Evolutionary conservation across 2,797 vertebrate species (phyloP), one percentile per base, ranked within the genome.

Genomic region (Muscicapa comitata): DNA sequence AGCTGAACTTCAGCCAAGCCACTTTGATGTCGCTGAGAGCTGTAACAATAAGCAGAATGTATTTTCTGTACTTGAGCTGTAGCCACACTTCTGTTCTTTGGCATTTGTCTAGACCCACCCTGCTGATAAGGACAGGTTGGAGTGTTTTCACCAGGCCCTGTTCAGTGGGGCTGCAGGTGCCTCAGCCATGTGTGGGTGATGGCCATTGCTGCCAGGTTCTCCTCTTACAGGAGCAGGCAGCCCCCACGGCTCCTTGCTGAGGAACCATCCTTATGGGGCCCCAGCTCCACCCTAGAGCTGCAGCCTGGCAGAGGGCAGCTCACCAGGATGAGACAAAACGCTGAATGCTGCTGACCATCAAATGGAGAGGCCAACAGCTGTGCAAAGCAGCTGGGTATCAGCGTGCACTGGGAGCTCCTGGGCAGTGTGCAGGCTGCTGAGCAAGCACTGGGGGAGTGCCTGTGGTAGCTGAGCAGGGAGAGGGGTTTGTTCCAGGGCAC

Each of bases 131-230:
- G 33, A 68, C 29, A 72, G 23, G 13, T 45, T 31, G 21, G 29
- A 21, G 17, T 67, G 23, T 48, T 88, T 91, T 53, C 40, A 42
- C 17, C 50, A 35, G 35, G 23, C 18, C 11, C 35, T 24, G 42
- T 24, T 21, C 45, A 20, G 8, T 10, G 61, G 24, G 62, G 42
- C 35, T 93, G 42, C 45, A 23, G 15, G 25, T 0, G 1, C 38
- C 65, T 68, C 5, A 6, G 54, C 63, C 53, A 5, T 0, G 1
- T 1, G 3, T 1, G 2, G 12, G 11, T 43, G 58, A 28, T 47
- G 57, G 26, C 26, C 38, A 15, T 16, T 10, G 5, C 28, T 20
- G 26, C 26, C 0, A 4, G 82, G 25, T 4, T 68, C 43, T 76
- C 33, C 33, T 0, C 33, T 26, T 37, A 0, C 10, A 71, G 75